Percentiles rank a stretch among this genome's conserved stretches.
Conservation (phyloP, 2,888 invertebrate genomes). For the Adelphocoris suturalis region DNA sequence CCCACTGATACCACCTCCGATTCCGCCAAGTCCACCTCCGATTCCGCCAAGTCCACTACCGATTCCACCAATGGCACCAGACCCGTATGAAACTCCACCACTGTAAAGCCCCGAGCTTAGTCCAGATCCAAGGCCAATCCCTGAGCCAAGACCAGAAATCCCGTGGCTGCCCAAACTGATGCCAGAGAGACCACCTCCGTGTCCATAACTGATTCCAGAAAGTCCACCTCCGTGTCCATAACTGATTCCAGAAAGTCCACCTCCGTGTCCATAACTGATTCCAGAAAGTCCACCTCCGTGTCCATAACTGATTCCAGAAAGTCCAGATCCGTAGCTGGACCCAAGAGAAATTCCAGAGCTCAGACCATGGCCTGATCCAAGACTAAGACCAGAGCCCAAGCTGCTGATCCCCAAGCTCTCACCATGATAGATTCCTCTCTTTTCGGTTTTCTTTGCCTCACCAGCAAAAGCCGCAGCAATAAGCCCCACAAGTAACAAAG, state of each 20-base stretch:
- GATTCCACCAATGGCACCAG: conserved; percentile 33
- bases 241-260: background rate
- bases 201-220: background rate
- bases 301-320: background rate
- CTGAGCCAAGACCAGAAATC: conserved; percentile 65
- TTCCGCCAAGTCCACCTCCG: conserved; percentile 15
- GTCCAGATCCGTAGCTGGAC: conserved; percentile 5
- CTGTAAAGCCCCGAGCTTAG: conserved; percentile 48
- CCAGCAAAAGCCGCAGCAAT: conserved; percentile 38
- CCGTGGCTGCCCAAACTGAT: conserved; percentile 58
- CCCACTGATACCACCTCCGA: conserved; percentile 47
- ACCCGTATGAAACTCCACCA: conserved; percentile 46
- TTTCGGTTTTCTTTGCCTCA: conserved; percentile 64
- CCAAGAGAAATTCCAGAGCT: conserved; percentile 24
- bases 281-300: background rate
- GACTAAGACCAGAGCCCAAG: conserved; percentile 30
- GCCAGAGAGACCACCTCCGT: conserved; percentile 56
- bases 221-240: background rate
- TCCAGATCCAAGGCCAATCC: conserved; percentile 47
- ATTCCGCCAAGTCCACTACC: conserved; percentile 44
- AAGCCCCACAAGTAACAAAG: conserved; percentile 39
- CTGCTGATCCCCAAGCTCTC: conserved; percentile 51
- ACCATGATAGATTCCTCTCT: conserved; percentile 69
- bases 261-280: conserved; percentile 17
- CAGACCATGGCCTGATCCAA: conserved; percentile 57